Evolutionary conservation across 2,797 vertebrate genomes (phyloP).

Genomic region (Etheostoma nigrum): DNA sequence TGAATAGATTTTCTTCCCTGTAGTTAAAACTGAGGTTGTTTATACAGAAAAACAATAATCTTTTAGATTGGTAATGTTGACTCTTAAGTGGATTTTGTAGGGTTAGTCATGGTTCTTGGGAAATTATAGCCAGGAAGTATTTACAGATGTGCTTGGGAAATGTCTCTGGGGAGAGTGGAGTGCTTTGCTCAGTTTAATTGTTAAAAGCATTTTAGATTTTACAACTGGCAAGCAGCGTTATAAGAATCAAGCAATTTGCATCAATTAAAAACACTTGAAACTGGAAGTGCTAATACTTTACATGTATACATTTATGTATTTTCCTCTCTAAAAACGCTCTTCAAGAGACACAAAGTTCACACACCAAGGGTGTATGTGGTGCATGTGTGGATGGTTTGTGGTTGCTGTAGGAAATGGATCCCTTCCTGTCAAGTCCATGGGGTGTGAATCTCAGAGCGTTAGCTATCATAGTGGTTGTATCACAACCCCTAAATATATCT

Average conservation of each 20-base stretch:
- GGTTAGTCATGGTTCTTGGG: constrained; percentile 66
- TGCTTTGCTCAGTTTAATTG: constrained; percentile 58
- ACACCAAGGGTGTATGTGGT: constrained; percentile 31
- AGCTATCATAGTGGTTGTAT: constrained; percentile 63
- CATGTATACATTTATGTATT: constrained; percentile 8
- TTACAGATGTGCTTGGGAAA: constrained; percentile 69
- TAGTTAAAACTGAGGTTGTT: constrained; percentile 25
- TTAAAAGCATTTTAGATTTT: constrained; percentile 36
- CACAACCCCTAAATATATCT: constrained; percentile 72
- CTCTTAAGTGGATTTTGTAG: constrained; percentile 68
- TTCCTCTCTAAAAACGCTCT: constrained; percentile 20
- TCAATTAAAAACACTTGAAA: constrained; percentile 20
- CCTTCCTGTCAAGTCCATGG: constrained; percentile 80
- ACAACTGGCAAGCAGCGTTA: constrained; percentile 38
- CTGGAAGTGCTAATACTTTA: constrained; percentile 7
- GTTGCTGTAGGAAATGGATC: constrained; percentile 86
- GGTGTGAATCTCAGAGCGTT: constrained; percentile 75
- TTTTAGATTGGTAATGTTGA: constrained; percentile 48
- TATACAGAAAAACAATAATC: constrained; percentile 14
- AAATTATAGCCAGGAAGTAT: constrained; percentile 67
- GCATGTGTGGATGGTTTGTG: constrained; percentile 74
- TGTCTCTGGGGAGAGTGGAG: constrained; percentile 40
- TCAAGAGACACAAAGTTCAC: constrained; percentile 27
- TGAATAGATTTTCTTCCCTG: constrained; percentile 1
- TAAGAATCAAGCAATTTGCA: constrained; percentile 35